Evolutionary conservation across 2,797 vertebrate genomes (phyloP).

Genomic region (Chiloscyllium punctatum): DNA sequence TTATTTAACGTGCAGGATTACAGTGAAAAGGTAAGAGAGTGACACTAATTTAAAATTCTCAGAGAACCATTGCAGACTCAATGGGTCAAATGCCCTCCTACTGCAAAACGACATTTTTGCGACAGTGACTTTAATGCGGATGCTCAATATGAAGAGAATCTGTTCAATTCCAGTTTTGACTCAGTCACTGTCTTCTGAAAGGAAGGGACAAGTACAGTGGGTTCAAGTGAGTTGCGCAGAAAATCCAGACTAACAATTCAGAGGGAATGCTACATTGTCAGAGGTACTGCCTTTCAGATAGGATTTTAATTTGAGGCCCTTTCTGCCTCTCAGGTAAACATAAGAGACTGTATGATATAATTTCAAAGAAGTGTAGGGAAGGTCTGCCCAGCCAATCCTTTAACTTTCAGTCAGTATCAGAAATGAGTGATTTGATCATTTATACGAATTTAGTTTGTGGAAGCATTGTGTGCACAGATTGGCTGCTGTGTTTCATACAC

Average conservation of each 20-base stretch:
- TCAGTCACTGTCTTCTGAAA: not conserved
- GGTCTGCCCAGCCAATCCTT: not conserved
- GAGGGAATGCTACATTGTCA: not conserved
- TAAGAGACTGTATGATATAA: not conserved
- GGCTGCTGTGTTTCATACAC: not conserved
- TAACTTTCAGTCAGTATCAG: not conserved
- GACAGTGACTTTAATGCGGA: not conserved
- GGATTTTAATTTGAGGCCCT: not conserved
- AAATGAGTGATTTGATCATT: not conserved
- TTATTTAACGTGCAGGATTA: too few relatives aligned
- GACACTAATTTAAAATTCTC: too few relatives aligned
- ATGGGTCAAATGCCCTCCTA: too few relatives aligned
- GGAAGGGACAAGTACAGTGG: not conserved
- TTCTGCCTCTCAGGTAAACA: not conserved
- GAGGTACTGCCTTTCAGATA: not conserved
- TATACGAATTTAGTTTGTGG: not conserved
- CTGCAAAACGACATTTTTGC: too few relatives aligned
- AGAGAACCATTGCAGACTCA: too few relatives aligned
- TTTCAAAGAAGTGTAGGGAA: not conserved
- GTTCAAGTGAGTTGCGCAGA: not conserved
- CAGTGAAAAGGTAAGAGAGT: too few relatives aligned
- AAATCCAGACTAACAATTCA: not conserved
- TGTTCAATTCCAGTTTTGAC: not conserved
- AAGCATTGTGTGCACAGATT: not conserved
- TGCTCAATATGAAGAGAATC: not conserved